A percentile compares a stretch with the other conserved stretches of the same genome.
phyloP scores from a whole-genome alignment of 2,797 vertebrate genomes.

The Percopsis omiscomaycus region DNA sequence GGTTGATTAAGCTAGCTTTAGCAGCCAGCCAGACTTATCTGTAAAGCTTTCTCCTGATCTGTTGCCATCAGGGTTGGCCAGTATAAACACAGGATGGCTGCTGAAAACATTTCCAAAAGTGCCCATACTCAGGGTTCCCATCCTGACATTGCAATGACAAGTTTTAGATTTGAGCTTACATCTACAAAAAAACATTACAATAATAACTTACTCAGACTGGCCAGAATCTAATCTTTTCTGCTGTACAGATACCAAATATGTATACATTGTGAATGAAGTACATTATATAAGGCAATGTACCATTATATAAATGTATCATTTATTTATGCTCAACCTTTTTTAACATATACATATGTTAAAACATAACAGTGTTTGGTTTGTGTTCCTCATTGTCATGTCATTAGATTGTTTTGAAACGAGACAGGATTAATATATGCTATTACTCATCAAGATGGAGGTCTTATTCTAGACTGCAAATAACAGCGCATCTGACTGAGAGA shows the following conservation, averaged over 20 bases:
- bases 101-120: not conserved
- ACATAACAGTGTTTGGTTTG: too few relatives aligned
- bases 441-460: not conserved
- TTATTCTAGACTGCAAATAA: slow-evolving; percentile 4
- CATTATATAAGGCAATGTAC: too few relatives aligned
- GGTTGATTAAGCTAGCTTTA: slow-evolving; percentile 51
- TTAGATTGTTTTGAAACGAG: too few relatives aligned
- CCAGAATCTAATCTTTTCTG: too few relatives aligned
- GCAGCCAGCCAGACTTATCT: slow-evolving; percentile 47
- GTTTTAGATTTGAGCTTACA: not conserved
- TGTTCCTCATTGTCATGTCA: too few relatives aligned
- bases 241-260: too few relatives aligned
- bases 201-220: not conserved
- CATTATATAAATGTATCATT: too few relatives aligned
- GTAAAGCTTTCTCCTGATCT: slow-evolving; percentile 42
- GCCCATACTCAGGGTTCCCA: not conserved
- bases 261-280: too few relatives aligned
- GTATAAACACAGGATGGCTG: slow-evolving; percentile 7
- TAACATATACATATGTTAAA: too few relatives aligned
- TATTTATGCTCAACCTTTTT: too few relatives aligned
- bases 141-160: not conserved
- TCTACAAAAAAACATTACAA: not conserved
- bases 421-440: not conserved
- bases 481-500: slow-evolving; percentile 8
- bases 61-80: slow-evolving; percentile 28